Base-by-base conservation (phyloP, 2,797 vertebrate species). In the Phrynocephalus guinanensis region DNA sequence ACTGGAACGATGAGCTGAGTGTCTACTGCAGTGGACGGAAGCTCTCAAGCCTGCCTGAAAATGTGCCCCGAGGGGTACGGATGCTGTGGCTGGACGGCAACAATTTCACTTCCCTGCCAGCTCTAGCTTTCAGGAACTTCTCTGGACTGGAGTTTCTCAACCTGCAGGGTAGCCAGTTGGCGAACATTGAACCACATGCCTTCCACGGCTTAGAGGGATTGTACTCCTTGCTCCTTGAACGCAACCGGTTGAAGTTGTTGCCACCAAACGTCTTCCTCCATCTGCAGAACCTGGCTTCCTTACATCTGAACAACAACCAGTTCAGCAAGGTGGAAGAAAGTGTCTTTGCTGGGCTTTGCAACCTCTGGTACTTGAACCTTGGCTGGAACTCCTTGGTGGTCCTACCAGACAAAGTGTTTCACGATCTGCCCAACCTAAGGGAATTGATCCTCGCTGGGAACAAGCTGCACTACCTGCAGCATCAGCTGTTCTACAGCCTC, bases 381-480 rank as follows among this genome's bases (percentile, higher is more conserved):
- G 99, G 98, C 11, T 99, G 98, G 98, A 99, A 99, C 90, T 97
- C 96, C 0, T 93, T 99, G 33, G 97, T 97, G 9, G 98, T 98
- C 63, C 95, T 99, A 66, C 99, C 99, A 0, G 98, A 99, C 88
- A 96, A 93, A 0, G 94, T 92, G 13, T 99, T 99, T 94, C 98
- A 97, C 0, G 98, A 98, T 89, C 92, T 99, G 79, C 97, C 97
- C 1, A 97, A 97, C 90, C 94, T 99, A 52, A 95, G 97, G 26
- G 99, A 99, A 95, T 96, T 99, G 67, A 95, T 99, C 68, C 95
- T 99, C 66, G 97, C 99, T 0, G 98, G 98, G n/a, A 99, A 99
- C 94, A 97, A 97, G 87, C 97, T 99, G 20, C 96, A 97, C 22
- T 99, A 99, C 93, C 95, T 99, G 79, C 98, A 99, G 94, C 97